phyloP scores from a whole-genome alignment of 1,140 invertebrate species.

The Lepeophtheirus salmonis region DNA sequence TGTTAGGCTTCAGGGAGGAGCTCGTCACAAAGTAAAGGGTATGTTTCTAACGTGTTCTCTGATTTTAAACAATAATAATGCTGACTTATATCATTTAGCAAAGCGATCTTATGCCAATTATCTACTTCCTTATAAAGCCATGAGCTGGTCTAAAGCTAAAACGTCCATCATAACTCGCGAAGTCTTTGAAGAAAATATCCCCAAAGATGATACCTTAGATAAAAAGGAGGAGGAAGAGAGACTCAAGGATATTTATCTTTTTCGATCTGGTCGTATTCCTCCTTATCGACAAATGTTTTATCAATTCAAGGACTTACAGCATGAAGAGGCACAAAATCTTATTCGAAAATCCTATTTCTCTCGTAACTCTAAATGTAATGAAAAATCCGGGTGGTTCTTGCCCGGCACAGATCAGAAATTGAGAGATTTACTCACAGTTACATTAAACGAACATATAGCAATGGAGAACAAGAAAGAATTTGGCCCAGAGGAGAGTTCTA shows the following conservation, averaged over 20 bases:
- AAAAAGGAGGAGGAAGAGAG: conserved; percentile 24
- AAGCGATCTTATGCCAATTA: conserved; percentile 36
- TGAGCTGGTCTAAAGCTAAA: conserved; percentile 17
- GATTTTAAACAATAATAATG: too few species aligned
- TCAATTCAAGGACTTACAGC: conserved; percentile 38
- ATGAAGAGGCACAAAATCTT: conserved; percentile 63
- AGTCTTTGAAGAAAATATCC: background rate
- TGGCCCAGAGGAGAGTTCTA: background rate
- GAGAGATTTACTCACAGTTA: conserved; percentile 41
- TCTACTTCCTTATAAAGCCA: conserved; percentile 33
- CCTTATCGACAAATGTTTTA: conserved; percentile 60
- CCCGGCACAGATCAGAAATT: conserved; percentile 42
- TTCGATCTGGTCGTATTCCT: conserved; percentile 46
- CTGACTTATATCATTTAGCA: conserved; percentile 20
- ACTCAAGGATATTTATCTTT: conserved; percentile 36
- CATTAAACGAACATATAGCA: background rate
- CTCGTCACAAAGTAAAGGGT: conserved; percentile 33
- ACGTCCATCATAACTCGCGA: conserved; percentile 15
- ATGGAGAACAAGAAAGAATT: background rate
- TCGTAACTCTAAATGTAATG: conserved; percentile 42
- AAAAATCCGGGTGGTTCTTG: conserved; percentile 53
- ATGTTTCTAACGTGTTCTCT: too few species aligned
- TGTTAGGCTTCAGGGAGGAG: conserved; percentile 28
- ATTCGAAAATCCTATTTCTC: conserved; percentile 43
- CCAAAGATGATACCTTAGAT: conserved; percentile 16